These are phyloP conservation scores for Lepilemur ruficaudatus DNA, from an alignment of 2,797 vertebrate species.

Conservation along the genomic window DNA sequence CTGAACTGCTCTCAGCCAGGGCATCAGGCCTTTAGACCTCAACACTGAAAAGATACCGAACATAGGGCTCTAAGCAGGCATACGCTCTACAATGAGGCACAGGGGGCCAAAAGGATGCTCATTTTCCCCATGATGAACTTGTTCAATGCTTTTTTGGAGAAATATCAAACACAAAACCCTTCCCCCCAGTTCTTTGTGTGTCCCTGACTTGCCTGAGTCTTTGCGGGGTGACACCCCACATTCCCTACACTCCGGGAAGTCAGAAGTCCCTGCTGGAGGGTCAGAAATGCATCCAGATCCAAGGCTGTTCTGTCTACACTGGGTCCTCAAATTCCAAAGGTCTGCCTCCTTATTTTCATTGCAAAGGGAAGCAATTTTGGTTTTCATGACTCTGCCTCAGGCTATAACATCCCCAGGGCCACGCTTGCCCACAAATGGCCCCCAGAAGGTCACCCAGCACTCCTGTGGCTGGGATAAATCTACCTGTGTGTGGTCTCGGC, in stretches of 20 bases:
- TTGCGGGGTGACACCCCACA: too few species aligned
- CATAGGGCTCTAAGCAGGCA: neutral
- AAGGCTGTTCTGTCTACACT: neutral
- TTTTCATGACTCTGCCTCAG: neutral
- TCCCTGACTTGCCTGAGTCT: neutral
- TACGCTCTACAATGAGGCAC: neutral
- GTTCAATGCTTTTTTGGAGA: neutral
- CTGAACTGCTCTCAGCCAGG: neutral
- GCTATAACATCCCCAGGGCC: neutral
- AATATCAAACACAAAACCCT: neutral
- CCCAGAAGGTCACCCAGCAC: neutral
- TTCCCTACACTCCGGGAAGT: neutral
- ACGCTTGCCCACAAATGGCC: neutral
- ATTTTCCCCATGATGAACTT: neutral
- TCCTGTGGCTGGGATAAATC: neutral
- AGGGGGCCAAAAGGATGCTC: too few species aligned
- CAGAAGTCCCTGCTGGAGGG: neutral
- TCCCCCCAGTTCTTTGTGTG: neutral
- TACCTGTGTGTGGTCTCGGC: neutral
- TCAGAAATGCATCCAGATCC: neutral
- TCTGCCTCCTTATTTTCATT: neutral
- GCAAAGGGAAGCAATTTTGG: neutral
- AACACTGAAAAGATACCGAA: neutral
- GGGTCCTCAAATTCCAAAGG: neutral
- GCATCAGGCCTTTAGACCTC: neutral